A percentile compares a stretch with the other conserved stretches of the same genome.
Evolutionary conservation across 2,888 invertebrate genomes (phyloP).

Genomic region (Drosophila mimica): DNA sequence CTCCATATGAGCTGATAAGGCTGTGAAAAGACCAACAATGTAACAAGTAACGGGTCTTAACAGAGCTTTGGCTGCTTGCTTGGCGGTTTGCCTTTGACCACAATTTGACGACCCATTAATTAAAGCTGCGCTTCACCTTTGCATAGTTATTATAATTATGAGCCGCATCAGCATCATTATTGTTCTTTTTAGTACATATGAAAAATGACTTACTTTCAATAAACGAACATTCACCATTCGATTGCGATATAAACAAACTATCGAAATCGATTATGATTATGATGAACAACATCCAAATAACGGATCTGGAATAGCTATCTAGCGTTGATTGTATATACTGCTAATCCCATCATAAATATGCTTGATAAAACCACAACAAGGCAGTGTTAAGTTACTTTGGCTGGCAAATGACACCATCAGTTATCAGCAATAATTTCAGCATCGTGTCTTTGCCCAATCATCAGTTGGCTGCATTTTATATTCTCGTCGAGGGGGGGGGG

Average conservation of each 20-base stretch:
- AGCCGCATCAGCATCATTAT: slow-evolving; percentile 16
- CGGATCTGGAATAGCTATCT: neutral
- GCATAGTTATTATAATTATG: slow-evolving; percentile 14
- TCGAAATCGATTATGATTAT: neutral
- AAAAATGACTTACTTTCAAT: slow-evolving; percentile 32
- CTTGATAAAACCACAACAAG: neutral
- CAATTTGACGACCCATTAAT: slow-evolving; percentile 56
- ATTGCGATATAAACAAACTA: neutral
- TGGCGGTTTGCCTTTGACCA: slow-evolving; percentile 22
- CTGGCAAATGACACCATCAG: neutral
- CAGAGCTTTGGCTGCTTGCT: neutral
- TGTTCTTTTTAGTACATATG: slow-evolving; percentile 6
- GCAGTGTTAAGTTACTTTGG: neutral
- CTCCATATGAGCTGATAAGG: slow-evolving; percentile 50
- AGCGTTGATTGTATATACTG: neutral
- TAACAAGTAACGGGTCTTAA: slow-evolving; percentile 49
- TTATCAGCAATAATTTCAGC: neutral
- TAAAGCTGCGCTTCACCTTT: slow-evolving; percentile 21
- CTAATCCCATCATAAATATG: neutral
- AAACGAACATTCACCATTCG: slow-evolving; percentile 10
- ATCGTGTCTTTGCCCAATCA: slow-evolving; percentile 11
- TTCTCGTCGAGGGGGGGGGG: neutral
- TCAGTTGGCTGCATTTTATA: neutral
- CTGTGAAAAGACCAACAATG: slow-evolving; percentile 42
- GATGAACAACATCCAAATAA: neutral